These are phyloP conservation scores for Eremobia ochroleuca DNA, from an alignment of 2,888 invertebrate species.

Conservation along the genomic window DNA sequence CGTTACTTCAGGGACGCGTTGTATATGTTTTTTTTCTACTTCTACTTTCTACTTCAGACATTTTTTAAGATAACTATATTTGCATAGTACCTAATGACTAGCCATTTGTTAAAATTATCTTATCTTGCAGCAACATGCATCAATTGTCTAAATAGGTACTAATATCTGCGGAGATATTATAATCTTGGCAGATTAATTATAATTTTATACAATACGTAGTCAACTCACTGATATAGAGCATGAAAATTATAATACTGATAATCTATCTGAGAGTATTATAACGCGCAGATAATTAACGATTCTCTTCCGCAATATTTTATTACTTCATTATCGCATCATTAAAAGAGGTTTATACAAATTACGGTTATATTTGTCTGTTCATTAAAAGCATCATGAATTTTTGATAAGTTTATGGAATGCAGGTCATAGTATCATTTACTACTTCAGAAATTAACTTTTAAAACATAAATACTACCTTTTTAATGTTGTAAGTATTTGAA, in stretches of 20 bases:
- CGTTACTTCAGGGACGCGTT: too few relatives aligned
- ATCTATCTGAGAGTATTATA: not conserved
- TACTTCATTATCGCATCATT: not conserved
- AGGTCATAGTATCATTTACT: not conserved
- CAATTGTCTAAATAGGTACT: not conserved
- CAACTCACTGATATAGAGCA: not conserved
- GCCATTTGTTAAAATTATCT: not conserved
- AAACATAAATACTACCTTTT: not conserved
- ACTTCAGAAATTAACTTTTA: not conserved
- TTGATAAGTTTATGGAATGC: not conserved
- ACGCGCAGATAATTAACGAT: not conserved
- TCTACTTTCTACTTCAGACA: too few relatives aligned
- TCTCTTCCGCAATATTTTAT: not conserved
- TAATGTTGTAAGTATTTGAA: not conserved
- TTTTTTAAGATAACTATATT: not conserved
- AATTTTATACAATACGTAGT: conserved; percentile 27
- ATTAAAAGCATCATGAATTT: not conserved
- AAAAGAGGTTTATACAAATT: too few relatives aligned
- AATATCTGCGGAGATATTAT: conserved; percentile 5
- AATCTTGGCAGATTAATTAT: conserved; percentile 35
- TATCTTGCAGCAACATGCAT: not conserved
- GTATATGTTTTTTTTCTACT: too few relatives aligned
- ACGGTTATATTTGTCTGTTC: not conserved
- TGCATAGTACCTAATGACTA: not conserved
- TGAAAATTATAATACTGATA: conserved; percentile 3